Evolutionary conservation across 2,113 vertebrate species (phyloP).

Genomic region (Oreotragus oreotragus): DNA sequence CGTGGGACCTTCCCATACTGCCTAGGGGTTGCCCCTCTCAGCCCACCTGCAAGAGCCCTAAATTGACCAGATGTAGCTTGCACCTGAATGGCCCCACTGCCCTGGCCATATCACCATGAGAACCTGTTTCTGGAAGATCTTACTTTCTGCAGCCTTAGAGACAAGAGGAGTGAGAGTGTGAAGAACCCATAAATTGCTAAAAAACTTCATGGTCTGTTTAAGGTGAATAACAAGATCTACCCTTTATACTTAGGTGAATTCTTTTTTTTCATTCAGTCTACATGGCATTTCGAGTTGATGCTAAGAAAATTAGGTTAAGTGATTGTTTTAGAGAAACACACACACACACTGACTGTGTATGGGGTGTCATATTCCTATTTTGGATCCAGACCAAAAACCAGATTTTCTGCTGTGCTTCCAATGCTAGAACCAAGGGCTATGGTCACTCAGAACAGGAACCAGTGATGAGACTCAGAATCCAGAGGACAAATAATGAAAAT

Average conservation of each 20-base stretch:
- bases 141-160: not conserved
- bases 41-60: not conserved
- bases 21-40: too few relatives aligned
- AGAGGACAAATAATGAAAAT: not conserved
- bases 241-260: not conserved
- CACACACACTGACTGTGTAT: not conserved
- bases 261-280: not conserved
- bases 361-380: not conserved
- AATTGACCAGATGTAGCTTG: not conserved
- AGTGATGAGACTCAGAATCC: not conserved
- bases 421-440: not conserved
- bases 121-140: not conserved
- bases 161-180: not conserved
- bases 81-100: not conserved
- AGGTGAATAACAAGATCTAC: not conserved
- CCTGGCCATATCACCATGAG: rapidly evolving
- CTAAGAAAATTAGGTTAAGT: conserved; percentile 41
- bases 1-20: not conserved
- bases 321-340: conserved; percentile 1
- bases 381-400: not conserved
- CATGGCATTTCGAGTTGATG: not conserved
- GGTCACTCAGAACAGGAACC: not conserved
- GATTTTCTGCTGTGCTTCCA: not conserved
- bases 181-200: not conserved
- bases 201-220: rapidly evolving